Evolutionary conservation across 2,797 vertebrate genomes (phyloP), one percentile per base, ranked within the genome.

Genomic region (Danio tinwini): DNA sequence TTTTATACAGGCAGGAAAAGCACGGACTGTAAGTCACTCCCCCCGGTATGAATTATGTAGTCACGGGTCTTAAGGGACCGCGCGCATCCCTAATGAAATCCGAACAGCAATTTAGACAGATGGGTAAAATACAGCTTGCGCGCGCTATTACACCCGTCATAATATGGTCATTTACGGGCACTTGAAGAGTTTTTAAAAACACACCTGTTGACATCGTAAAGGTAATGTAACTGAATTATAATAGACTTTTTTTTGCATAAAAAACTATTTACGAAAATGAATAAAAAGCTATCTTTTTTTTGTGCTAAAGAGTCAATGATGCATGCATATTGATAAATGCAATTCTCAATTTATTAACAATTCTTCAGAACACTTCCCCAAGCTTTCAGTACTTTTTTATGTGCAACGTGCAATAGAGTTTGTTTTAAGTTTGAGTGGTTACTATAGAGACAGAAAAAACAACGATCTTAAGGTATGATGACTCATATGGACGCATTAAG

Each of bases 1-100:
- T 94, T 98, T 96, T 97, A 97, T 97, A 96, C 89, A 83, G 89
- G 90, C 88, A 87, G 90, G 89, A 90, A 90, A 89, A 85, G 81
- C 87, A 92, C 80, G 74, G 90, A 85, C 91, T 91, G 86, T 88
- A 92, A 92, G 93, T 93, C 93, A 93, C 94, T 93, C 93, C 93
- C 93, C 90, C 89, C 90, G 85, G 92, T 90, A 93, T 94, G 93
- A 94, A 93, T 94, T 93, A 94, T 93, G 92, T 93, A 94, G 93
- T 90, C 88, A 64, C 84, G 90, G 88, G 89, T 90, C 89, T 89
- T 88, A 91, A 91, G 89, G 91, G 87, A 89, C 88, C 77, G 82
- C 86, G 77, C 78, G 65, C 88, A 85, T 89, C 86, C 29, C 83
- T 64, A 82, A 81, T 45, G 16, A 58, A 77, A 64, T 53, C 65